phyloP scores from a whole-genome alignment of 2,888 invertebrate species.

The Drosophila falleni region DNA sequence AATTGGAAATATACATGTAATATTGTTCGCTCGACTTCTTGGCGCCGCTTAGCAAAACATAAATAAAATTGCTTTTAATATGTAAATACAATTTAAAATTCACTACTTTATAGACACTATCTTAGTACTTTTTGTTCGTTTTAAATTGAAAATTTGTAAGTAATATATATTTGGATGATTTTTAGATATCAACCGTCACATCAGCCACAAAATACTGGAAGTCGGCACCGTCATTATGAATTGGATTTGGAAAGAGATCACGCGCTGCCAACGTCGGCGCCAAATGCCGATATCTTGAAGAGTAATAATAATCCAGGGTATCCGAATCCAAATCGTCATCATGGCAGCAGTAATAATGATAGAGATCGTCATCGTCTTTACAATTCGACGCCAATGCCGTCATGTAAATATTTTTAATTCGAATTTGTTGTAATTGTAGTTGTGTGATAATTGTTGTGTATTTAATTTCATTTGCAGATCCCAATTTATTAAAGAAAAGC shows the following conservation, averaged over 20 bases:
- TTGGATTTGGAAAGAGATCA: slow-evolving; percentile 91
- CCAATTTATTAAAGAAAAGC: slow-evolving; percentile 87
- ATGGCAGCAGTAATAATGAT: slow-evolving; percentile 80
- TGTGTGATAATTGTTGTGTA: background rate
- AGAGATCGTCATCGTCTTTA: slow-evolving; percentile 83
- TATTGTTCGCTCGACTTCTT: too few species aligned
- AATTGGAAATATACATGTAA: background rate
- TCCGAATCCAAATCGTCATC: slow-evolving; percentile 89
- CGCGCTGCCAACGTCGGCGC: slow-evolving; percentile 90
- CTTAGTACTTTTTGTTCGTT: too few species aligned
- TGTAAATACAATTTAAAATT: too few species aligned
- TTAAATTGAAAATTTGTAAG: background rate
- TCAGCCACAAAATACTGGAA: slow-evolving; percentile 81
- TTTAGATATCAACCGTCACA: slow-evolving; percentile 82
- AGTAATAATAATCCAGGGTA: slow-evolving; percentile 91
- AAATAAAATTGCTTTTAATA: too few species aligned
- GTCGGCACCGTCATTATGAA: slow-evolving; percentile 87
- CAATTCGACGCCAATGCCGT: slow-evolving; percentile 84
- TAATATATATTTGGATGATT: slow-evolving; percentile 8
- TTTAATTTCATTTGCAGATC: slow-evolving; percentile 75
- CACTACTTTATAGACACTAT: too few species aligned
- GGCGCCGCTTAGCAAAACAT: too few species aligned
- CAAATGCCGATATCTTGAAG: slow-evolving; percentile 92
- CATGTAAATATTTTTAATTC: slow-evolving; percentile 67
- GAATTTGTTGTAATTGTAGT: background rate